phyloP scores from a whole-genome alignment of 2,888 invertebrate species.

The Lapara coniferarum region DNA sequence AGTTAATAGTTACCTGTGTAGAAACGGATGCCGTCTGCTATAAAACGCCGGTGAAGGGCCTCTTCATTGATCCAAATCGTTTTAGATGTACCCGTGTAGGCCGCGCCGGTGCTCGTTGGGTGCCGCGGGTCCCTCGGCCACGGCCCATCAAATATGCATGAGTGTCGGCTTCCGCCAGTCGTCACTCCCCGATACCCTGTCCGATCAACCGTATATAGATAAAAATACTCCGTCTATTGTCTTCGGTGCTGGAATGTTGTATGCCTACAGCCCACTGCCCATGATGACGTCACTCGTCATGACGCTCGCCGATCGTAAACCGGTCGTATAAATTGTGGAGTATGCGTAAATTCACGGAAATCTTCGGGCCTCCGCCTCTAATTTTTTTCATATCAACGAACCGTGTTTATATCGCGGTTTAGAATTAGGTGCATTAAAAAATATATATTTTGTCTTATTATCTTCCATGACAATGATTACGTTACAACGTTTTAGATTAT shows the following conservation, averaged over 20 bases:
- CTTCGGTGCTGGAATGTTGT: conserved; percentile 24
- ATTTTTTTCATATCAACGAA: not conserved
- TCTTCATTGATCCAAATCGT: conserved; percentile 13
- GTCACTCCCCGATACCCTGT: conserved; percentile 38
- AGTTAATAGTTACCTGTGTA: not conserved
- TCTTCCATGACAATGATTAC: not conserved
- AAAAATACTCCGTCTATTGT: conserved; percentile 41
- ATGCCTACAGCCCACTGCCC: not conserved
- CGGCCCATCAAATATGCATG: conserved; percentile 66
- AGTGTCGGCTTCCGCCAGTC: conserved; percentile 57
- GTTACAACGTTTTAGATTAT: not conserved
- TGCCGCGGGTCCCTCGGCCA: conserved; percentile 49
- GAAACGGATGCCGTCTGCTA: not conserved
- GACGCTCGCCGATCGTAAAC: conserved; percentile 11
- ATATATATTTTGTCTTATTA: not conserved
- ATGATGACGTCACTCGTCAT: conserved; percentile 13
- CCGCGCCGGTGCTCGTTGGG: conserved; percentile 26
- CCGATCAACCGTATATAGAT: conserved; percentile 40
- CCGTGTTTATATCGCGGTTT: not conserved
- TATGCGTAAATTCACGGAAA: conserved; percentile 19
- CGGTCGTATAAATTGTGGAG: conserved; percentile 9
- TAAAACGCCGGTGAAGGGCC: conserved; percentile 7
- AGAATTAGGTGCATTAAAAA: not conserved
- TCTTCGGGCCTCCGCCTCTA: conserved; percentile 14
- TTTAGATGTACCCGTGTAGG: not conserved